Base-by-base conservation (phyloP, 1,140 invertebrate species). In the Periplaneta americana region DNA sequence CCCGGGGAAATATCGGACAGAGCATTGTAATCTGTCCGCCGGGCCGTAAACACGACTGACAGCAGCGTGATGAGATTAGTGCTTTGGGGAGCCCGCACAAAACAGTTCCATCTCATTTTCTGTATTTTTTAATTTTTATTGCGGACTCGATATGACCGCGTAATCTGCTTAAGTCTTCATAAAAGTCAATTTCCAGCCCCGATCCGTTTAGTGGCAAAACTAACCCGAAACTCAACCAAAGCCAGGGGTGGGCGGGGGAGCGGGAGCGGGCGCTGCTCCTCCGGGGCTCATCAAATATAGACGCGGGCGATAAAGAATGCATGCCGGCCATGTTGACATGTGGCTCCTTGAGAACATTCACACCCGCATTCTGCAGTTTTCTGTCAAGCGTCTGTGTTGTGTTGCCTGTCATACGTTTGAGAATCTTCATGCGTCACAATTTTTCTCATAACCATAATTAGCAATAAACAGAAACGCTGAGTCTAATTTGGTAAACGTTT, bases 251-350 rank as follows among this genome's bases (percentile, higher is more conserved):
- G 48, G 48, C 22, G 6, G n/a, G 28, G 48, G 13, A n/a, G n/a
- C 48, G 2, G n/a, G 48, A 6, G 22, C 2, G 22, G 48, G 6
- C 8, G 48, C 22, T 0, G 0, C 48, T 28, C 77, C 77, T 48
- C 35, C 13, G 36, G 77, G 77, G 77, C 77, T 78, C 77, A 78
- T 78, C 77, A 78, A 78, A 78, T 78, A 78, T 78, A 78, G 35
- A 78, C 77, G 77, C 77, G 28, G 36, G 34, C 36, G 77, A 78
- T 78, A 78, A 78, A 78, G 77, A 78, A 78, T 78, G 77, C n/a
- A 78, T 78, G 77, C 39, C 28, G 48, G 48, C 22, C 22, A 66
- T 66, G 48, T 66, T 66, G 48, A 66, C 48, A 66, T 66, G 48
- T 66, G 48, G 48, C 48, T n/a, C n/a, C n/a, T n/a, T n/a, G n/a